Conservation (phyloP, 2,888 invertebrate species). For the Xestoiulus laeticollis region DNA sequence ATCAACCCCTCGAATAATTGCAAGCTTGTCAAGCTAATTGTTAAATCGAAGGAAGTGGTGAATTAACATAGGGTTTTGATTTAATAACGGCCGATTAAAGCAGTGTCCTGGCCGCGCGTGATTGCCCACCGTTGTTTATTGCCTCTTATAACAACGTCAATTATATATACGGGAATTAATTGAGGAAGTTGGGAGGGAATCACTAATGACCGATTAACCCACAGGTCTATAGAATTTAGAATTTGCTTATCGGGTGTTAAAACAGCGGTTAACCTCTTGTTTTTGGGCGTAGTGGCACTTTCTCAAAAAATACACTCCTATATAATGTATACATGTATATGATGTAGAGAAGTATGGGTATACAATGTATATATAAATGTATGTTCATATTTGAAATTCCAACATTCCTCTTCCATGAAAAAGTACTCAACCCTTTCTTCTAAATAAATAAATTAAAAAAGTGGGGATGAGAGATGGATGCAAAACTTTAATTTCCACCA, state of each 20-base stretch:
- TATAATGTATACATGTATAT: too few relatives aligned
- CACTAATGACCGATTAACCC: slow-evolving; percentile 12
- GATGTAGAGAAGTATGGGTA: too few relatives aligned
- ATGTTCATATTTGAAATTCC: not conserved
- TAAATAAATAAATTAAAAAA: not conserved
- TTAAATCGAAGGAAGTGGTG: not conserved
- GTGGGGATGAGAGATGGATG: not conserved
- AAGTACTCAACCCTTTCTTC: not conserved
- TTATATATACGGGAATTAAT: not conserved
- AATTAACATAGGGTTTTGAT: not conserved
- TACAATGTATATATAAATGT: not conserved
- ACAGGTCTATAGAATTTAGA: not conserved
- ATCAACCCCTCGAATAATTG: not conserved
- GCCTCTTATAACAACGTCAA: not conserved
- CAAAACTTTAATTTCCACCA: not conserved
- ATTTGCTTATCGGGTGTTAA: not conserved
- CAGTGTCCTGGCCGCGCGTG: not conserved
- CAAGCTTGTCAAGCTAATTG: not conserved
- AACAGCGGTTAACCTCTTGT: not conserved
- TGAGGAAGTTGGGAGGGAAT: not conserved
- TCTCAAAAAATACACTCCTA: too few relatives aligned
- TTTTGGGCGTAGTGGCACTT: not conserved
- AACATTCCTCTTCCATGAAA: not conserved
- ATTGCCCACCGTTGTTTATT: not conserved
- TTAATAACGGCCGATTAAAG: slow-evolving; percentile 7